Percentiles rank a stretch among this genome's conserved stretches.
Evolutionary conservation across 2,797 vertebrate genomes (phyloP).

Genomic region (Ctenopoma multispine): DNA sequence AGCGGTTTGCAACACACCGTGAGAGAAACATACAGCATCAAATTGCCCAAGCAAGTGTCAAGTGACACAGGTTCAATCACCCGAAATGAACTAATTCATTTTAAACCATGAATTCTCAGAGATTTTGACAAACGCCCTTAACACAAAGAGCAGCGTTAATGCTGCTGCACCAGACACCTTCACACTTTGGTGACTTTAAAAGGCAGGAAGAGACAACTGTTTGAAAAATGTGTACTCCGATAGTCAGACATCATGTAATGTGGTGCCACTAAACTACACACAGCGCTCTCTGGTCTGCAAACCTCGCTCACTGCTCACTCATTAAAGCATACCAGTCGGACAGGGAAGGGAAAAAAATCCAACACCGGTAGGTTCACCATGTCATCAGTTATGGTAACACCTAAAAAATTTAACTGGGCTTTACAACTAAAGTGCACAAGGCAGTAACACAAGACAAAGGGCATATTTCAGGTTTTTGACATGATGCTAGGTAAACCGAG

Average conservation of each 20-base stretch:
- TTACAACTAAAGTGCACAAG: neutral
- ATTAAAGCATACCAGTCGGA: constrained; percentile 7
- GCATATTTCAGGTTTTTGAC: neutral
- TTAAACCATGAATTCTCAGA: constrained; percentile 37
- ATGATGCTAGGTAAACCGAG: neutral
- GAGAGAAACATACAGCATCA: constrained; percentile 56
- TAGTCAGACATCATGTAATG: constrained; percentile 32
- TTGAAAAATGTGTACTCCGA: constrained; percentile 34
- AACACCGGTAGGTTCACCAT: neutral
- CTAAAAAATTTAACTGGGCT: neutral
- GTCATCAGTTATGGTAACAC: neutral
- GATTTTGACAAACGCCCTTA: constrained; percentile 21
- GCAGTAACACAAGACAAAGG: neutral
- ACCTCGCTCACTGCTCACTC: constrained; percentile 12
- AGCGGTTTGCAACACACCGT: constrained; percentile 55
- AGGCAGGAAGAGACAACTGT: constrained; percentile 29
- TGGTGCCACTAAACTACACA: constrained; percentile 24
- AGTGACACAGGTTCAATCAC: constrained; percentile 42
- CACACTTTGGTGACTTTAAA: constrained; percentile 48
- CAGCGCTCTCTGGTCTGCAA: constrained; percentile 8
- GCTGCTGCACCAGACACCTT: constrained; percentile 22
- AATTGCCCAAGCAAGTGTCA: constrained; percentile 41
- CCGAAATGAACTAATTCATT: constrained; percentile 56
- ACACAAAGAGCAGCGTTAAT: constrained; percentile 36
- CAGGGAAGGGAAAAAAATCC: neutral